Base-by-base conservation (phyloP, 2,797 vertebrate genomes). In the Amblyopsis hoosieri region DNA sequence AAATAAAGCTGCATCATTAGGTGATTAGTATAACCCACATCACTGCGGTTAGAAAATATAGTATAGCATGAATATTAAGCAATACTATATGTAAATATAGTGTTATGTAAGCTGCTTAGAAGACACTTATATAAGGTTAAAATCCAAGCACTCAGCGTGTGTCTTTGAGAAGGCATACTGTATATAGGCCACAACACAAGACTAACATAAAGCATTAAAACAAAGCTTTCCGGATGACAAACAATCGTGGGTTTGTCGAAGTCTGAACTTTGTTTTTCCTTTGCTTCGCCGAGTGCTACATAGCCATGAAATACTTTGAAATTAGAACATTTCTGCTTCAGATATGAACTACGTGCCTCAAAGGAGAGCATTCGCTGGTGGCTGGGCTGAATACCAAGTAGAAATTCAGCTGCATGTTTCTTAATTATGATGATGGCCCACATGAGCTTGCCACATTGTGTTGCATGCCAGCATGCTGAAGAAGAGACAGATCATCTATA, bases 401-500 rank as follows among this genome's bases (percentile, higher is more conserved):
- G 55, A 56, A 72, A 72, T 60, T 19, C 45, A 52, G 66, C 64
- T 65, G 47, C 61, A 72, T 66, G 62, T 74, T 82, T 67, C 64
- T 71, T 76, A 85, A 89, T 80, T 76, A 77, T 59, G 54, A 72
- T 3, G 55, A 69, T 58, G 67, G 75, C 65, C 45, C 54, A 58
- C 64, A 69, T 57, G 67, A 80, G 67, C 47, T 61, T 17, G 31
- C 33, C 56, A 65, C 57, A 66, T 31, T 15, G 71, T 74, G 62
- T 62, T 55, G 29, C 69, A 73, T 42, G 49, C 67, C 69, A 64
- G 60, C 71, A 69, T 52, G 42, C 67, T 15, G 46, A 50, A 19
- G 58, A 73, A 68, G 69, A 79, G 74, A 85, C 76, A 81, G 83
- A 85, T 83, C 69, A 73, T 42, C 55, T 19, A 54, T 33, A 54